Conservation (phyloP, 2,888 invertebrate genomes). For the Amblyteles armatorius region DNA sequence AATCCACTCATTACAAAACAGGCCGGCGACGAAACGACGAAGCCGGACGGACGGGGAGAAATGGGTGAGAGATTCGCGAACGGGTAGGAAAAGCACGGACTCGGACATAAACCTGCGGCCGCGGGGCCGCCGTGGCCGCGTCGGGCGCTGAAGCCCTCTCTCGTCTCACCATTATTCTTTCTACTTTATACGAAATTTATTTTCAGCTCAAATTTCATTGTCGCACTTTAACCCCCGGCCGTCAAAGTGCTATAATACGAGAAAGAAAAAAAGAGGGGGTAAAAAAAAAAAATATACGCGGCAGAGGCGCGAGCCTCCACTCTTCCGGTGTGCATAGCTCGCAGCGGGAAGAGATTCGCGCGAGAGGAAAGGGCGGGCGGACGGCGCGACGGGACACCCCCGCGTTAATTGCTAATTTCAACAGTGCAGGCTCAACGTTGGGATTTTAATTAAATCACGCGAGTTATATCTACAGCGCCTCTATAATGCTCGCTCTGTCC, state of each 20-base stretch:
- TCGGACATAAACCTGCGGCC: conserved; percentile 7
- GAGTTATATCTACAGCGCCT: conserved; percentile 53
- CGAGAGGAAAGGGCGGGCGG: conserved; percentile 36
- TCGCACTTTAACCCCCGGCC: conserved; percentile 51
- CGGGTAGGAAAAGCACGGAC: conserved; percentile 14
- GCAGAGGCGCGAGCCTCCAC: conserved; percentile 46
- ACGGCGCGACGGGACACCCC: conserved; percentile 68
- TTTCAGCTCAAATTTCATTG: conserved; percentile 61
- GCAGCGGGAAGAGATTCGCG: conserved; percentile 38
- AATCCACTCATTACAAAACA: conserved; percentile 40
- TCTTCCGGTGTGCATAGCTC: conserved; percentile 50
- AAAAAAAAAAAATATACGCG: conserved; percentile 24
- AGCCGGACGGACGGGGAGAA: neutral
- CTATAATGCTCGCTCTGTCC: conserved; percentile 30
- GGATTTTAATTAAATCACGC: conserved; percentile 78
- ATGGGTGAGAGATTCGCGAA: neutral
- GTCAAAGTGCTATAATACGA: conserved; percentile 48
- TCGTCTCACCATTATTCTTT: conserved; percentile 34
- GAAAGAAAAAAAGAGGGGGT: conserved; percentile 31
- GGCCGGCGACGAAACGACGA: conserved; percentile 9
- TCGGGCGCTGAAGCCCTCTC: neutral
- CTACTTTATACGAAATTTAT: conserved; percentile 54
- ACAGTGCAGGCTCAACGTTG: conserved; percentile 64
- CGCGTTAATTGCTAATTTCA: conserved; percentile 76
- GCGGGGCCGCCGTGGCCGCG: neutral